These are phyloP conservation scores for Bombus affinis DNA, from an alignment of 1,140 invertebrate species.

Conservation along the genomic window DNA sequence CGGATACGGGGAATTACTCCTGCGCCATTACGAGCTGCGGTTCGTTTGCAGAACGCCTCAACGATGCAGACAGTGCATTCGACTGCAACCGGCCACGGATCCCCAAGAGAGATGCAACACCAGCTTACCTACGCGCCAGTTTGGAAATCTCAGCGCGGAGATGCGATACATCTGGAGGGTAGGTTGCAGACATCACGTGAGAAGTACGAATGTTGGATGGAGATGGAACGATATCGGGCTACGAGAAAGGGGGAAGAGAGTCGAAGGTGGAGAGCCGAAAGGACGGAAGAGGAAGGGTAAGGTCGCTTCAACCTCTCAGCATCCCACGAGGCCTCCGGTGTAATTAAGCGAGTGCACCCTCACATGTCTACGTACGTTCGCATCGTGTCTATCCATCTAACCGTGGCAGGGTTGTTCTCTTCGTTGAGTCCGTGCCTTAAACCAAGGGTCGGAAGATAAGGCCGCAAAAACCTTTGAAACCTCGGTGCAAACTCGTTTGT, in stretches of 20 bases:
- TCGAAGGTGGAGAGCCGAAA: constrained; percentile 58
- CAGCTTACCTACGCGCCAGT: constrained; percentile 68
- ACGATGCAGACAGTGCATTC: constrained; percentile 72
- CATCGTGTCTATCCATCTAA: constrained; percentile 79
- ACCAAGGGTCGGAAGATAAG: constrained; percentile 66
- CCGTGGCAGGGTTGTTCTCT: constrained; percentile 74
- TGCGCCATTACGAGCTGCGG: constrained; percentile 67
- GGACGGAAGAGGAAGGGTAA: constrained; percentile 65
- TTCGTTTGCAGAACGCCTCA: constrained; percentile 69
- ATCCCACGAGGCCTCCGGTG: constrained; percentile 80
- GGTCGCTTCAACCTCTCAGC: constrained; percentile 77
- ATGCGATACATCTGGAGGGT: constrained; percentile 68
- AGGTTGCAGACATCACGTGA: constrained; percentile 69
- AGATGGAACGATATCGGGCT: constrained; percentile 12
- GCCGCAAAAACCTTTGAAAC: constrained; percentile 70
- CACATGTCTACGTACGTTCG: constrained; percentile 80
- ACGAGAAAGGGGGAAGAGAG: constrained; percentile 40
- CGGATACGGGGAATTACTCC: constrained; percentile 63
- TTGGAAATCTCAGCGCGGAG: constrained; percentile 75
- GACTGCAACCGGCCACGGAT: constrained; percentile 68
- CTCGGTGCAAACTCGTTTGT: constrained; percentile 52
- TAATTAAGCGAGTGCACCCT: constrained; percentile 83
- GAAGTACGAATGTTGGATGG: constrained; percentile 42
- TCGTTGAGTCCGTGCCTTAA: constrained; percentile 68
- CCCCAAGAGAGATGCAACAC: constrained; percentile 65